Evolutionary conservation across 2,113 vertebrate genomes (phyloP), one percentile per base, ranked within the genome.

Genomic region (Syngnathus scovelli): DNA sequence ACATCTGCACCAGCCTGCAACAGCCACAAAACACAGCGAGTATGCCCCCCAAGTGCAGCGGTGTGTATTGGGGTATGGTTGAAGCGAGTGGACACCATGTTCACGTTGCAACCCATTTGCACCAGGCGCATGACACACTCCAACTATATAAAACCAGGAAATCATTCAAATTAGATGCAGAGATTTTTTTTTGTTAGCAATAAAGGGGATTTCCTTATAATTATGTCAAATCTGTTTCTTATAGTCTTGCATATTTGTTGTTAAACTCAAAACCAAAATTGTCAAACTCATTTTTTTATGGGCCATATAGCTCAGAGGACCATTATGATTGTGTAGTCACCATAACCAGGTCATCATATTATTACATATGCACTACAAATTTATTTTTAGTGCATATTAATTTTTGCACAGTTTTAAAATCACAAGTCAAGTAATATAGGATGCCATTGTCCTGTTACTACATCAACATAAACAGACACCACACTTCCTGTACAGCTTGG

Each of bases 41-140:
- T 93, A 78, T 98, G 95, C 64, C 96, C 96, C 83, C 96, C 96
- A 9, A 98, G 95, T 2, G 96, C 95, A 4, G 96, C 95, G 0
- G 93, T 94, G 86, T 98, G 96, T 13, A 93, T 90, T 0, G 96
- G 95, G 1, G 96, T 99, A 90, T 98, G 96, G 63, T 93, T 92
- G 76, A 95, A 96, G 27, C 93, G 92, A 1, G 94, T 94, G 44
- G 94, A 98, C 69, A 83, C 86, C n/a, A 90, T 74, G 71, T 98
- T 96, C 67, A 98, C 93, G 49, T 94, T 90, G 49, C 94, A 95
- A 3, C 96, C 96, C 58, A 93, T 93, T 90, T 93, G 92, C 84
- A 98, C 95, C 86, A 99, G 83, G 59, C 88, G 92, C 49, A 92
- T 90, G 76, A 98, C 87, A 70, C 96, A 99, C 85, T 98, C 95